Conservation (phyloP, 2,797 vertebrate genomes). For the Sarcophilus harrisii region DNA sequence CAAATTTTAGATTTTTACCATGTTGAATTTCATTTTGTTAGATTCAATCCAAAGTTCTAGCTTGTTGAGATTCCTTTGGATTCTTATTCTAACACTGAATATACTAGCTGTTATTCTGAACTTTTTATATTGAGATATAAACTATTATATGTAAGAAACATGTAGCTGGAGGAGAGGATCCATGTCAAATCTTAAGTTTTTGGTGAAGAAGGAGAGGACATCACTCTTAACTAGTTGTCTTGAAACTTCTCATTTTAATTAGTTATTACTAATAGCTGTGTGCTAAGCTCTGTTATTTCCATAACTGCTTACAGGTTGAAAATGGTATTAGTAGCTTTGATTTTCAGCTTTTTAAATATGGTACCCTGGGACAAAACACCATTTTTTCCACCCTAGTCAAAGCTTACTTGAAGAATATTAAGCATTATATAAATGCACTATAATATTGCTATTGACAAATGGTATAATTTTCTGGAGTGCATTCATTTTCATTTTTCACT, state of each 20-base stretch:
- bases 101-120: background rate
- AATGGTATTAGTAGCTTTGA: background rate
- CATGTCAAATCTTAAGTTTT: background rate
- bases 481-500: background rate
- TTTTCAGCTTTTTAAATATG: background rate
- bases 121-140: background rate
- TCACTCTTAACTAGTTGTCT: background rate
- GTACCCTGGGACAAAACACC: background rate
- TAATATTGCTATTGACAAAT: conserved; percentile 31
- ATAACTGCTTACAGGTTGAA: background rate
- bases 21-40: background rate
- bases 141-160: background rate
- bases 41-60: background rate
- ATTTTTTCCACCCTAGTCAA: background rate
- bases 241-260: background rate
- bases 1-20: background rate
- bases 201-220: background rate
- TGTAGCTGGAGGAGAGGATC: background rate
- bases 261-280: background rate
- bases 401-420: background rate
- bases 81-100: background rate
- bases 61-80: background rate
- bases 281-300: background rate
- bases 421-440: background rate
- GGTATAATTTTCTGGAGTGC: background rate